Base-by-base conservation (phyloP, 1,140 invertebrate genomes). In the Drosophila dunni region DNA sequence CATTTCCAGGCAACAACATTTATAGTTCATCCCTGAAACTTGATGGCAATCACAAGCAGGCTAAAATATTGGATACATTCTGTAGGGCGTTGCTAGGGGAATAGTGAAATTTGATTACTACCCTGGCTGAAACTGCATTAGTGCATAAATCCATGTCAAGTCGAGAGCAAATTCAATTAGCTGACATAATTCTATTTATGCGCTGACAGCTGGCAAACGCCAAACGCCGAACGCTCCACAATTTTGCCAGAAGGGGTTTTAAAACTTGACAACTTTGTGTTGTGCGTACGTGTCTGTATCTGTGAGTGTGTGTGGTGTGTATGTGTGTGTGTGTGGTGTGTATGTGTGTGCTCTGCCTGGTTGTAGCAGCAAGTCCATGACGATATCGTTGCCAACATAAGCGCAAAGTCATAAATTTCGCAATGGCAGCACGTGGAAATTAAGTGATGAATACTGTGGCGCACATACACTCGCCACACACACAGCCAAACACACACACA, bases 401-500 rank as follows among this genome's bases (percentile, higher is more conserved):
- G 69, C 48, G 74, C 48, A 74, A 75, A 71, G 83, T 83, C 84
- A 88, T 88, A 89, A 89, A 88, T 84, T 88, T 89, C 46, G 79
- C 88, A 88, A 84, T 88, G 84, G 84, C 84, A 89, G 74, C 78
- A 88, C 84, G 84, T 90, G 84, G 80, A 88, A 88, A 89, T 88
- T 88, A 84, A 84, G 84, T 88, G 84, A 88, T 84, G 84, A 88
- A 88, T 88, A 83, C 79, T 66, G 79, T 75, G 82, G 83, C 76
- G 69, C 76, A 67, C 76, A 79, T 77, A 79, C 70, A 86, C 81
- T 78, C 68, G 69, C 69, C 63, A 57, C 58, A 38, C 58, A 48
- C 56, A 54, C 53, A 60, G 46, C 5, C 36, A 53, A 46, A 33
- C 54, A 67, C 48, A 15, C 48, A 38, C 33, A 38, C 15, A 51